Evolutionary conservation across 2,113 vertebrate genomes (phyloP), one percentile per base, ranked within the genome.

Genomic region (Crocuta crocuta): DNA sequence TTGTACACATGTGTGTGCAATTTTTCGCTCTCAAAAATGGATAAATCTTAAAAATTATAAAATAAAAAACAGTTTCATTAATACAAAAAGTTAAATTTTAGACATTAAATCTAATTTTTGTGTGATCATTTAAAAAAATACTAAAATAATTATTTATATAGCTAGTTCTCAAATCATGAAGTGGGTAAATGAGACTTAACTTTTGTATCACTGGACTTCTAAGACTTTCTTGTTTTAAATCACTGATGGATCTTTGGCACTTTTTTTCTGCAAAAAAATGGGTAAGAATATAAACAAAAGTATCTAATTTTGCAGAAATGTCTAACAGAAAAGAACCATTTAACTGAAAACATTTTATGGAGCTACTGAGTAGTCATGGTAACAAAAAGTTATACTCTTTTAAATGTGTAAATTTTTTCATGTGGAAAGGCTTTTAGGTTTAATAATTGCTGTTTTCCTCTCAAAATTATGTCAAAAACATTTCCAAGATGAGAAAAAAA

Each of bases 361-460:
- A 80, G 31, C 24, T 76, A 21, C n/a, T 79, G 33, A 55, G 85
- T 97, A 92, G 76, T 94, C 76, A 97, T 91, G 58, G 71, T 70
- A 96, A 95, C 81, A 95, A 82, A 83, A 88, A 85, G 39, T 90
- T 91, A 53, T 0, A 63, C 21, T 58, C 31, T 89, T 83, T 95
- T 82, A 82, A 92, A 90, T 43, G 84, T 91, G 16, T 86, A 53
- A 43, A 89, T 74, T 73, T 90, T 96, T 92, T 94, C 24, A 81
- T 88, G 80, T 95, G 81, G 43, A 96, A 95, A 91, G 11, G 13
- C 45, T 95, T 95, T 97, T 95, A 66, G 24, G 85, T 76, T 97
- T 85, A 91, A 73, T 88, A 95, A 93, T 94, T 97, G 43, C 35
- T 95, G 24, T 94, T 94, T 82, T 86, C 26, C 61, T 82, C 53